Base-by-base conservation (phyloP, 2,113 vertebrate genomes). In the Oryzias woworae region DNA sequence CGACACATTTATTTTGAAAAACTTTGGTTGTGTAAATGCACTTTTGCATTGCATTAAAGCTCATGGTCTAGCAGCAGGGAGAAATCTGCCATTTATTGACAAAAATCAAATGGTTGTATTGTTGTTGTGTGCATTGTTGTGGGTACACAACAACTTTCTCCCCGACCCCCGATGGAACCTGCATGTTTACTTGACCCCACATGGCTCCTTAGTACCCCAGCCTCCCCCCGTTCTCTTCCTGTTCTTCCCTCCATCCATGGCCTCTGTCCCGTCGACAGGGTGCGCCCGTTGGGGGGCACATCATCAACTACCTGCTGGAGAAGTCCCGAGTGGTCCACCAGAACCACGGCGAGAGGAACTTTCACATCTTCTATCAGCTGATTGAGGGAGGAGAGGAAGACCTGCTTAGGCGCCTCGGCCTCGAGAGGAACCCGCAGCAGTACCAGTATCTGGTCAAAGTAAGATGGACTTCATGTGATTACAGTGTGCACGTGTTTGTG, bases 221-320 rank as follows among this genome's bases (percentile, higher is more conserved):
- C 62, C 69, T 89, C 41, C 85, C 71, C 75, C 73, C 75, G 55
- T 82, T 69, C 67, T 71, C 72, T 59, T 77, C 64, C 42, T 58
- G 59, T 5, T 63, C 58, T 52, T 54, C 62, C 50, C 1, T 12
- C 53, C 18, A 20, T 22, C 73, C 45, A 26, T 53, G 76, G 63
- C 67, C 58, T 69, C 53, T 63, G 14, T 73, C 70, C 58, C 77
- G 71, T 66, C 69, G 82, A 44, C 91, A 98, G 97, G 97, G 97
- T 0, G 95, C 96, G 58, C 97, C 97, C 0, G 93, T 98, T 0
- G 97, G 97, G 31, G 97, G 96, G 51, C 97, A 99, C 89, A 98
- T 99, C 86, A 91, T 98, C 80, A 99, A 97, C 91, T 99, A 99
- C 92, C 95, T 99, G 80, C 92, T 99, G 90, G 97, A 99, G 87